These are phyloP conservation scores for Amiota minor DNA, from an alignment of 2,888 invertebrate species.

Conservation along the genomic window DNA sequence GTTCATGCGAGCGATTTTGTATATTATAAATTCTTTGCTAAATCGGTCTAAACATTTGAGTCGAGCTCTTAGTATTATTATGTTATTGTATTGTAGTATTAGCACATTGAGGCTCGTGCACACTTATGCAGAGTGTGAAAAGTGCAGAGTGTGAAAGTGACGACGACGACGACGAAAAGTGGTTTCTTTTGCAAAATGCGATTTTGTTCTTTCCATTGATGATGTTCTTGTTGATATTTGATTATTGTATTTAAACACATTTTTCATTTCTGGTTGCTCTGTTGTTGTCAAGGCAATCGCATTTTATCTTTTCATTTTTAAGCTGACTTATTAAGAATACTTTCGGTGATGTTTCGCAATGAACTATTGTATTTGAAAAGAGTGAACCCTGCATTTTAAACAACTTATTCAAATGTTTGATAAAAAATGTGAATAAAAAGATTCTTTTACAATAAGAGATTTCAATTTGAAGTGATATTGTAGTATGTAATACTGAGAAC, in stretches of 20 bases:
- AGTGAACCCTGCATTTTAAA: too few species aligned
- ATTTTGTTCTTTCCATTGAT: conserved; percentile 2
- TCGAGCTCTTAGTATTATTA: conserved; percentile 18
- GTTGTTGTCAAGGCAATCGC: neutral
- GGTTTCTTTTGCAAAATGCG: neutral
- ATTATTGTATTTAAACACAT: conserved; percentile 5
- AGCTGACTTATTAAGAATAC: conserved; percentile 6
- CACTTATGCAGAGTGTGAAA: conserved; percentile 12
- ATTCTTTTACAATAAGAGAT: too few species aligned
- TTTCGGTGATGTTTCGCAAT: neutral
- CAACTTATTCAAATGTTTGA: too few species aligned
- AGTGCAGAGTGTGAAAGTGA: too few species aligned
- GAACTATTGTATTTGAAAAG: too few species aligned
- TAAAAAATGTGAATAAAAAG: too few species aligned
- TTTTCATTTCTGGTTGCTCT: conserved; percentile 14
- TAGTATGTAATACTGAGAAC: too few species aligned
- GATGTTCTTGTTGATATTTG: conserved; percentile 7
- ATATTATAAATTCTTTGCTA: conserved; percentile 60
- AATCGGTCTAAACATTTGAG: conserved; percentile 56
- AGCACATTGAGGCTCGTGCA: conserved; percentile 1
- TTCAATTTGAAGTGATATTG: too few species aligned
- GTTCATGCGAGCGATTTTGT: conserved; percentile 63
- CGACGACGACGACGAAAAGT: neutral
- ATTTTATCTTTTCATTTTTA: neutral
- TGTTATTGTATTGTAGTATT: neutral